phyloP scores from a whole-genome alignment of 2,888 invertebrate species.

The Sycophila texana region DNA sequence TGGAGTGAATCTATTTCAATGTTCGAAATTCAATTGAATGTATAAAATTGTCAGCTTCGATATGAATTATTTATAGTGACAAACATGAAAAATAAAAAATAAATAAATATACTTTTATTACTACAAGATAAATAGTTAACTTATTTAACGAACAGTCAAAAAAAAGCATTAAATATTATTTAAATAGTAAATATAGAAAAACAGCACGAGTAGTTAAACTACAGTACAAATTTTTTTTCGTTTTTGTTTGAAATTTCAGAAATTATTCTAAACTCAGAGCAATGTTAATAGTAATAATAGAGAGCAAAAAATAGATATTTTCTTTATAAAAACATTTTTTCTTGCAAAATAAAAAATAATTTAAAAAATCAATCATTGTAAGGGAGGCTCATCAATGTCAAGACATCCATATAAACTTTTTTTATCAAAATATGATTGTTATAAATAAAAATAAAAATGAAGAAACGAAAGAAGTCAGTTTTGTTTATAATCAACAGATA shows the following conservation, averaged over 20 bases:
- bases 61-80: slow-evolving; percentile 1
- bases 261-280: background rate
- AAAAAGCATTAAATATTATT: slow-evolving; percentile 1
- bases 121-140: slow-evolving; percentile 12
- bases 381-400: background rate
- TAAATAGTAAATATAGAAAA: slow-evolving; percentile 14
- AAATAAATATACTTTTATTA: slow-evolving; percentile 37
- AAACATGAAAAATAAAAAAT: slow-evolving; percentile 35
- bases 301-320: background rate
- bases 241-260: background rate
- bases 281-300: background rate
- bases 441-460: slow-evolving; percentile 9
- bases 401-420: slow-evolving; percentile 5
- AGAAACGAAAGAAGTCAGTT: background rate
- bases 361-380: background rate
- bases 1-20: slow-evolving; percentile 8
- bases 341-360: background rate
- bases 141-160: slow-evolving; percentile 26
- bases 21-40: slow-evolving; percentile 11
- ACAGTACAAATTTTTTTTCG: background rate
- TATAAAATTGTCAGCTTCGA: background rate
- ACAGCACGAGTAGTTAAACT: background rate
- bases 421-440: background rate
- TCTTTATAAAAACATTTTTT: background rate
- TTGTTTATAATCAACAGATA: slow-evolving; percentile 25